Evolutionary conservation across 2,113 vertebrate species (phyloP), one percentile per base, ranked within the genome.

Genomic region (Sus scrofa): DNA sequence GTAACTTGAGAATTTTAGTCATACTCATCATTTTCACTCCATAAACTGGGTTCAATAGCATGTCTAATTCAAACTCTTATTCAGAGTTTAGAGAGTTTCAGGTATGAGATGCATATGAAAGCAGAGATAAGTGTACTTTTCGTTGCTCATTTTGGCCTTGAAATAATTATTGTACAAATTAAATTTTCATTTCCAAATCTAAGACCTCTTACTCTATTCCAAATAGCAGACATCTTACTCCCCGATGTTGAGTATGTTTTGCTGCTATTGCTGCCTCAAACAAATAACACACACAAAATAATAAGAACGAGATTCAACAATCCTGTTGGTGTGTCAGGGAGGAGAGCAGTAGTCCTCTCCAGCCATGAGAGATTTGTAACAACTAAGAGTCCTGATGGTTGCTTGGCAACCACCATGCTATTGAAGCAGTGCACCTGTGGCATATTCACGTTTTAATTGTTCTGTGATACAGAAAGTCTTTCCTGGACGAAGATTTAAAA

Each of bases 151-250:
- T 68, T 85, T 58, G 81, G 60, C 20, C 18, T 92, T 34, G 54
- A 87, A 88, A 73, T 68, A 88, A 95, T 85, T 68, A 83, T 78
- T 71, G 73, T 79, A 54, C 56, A 54, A 56, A 96, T 97, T 85
- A 83, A n/a, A 91, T 32, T 85, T 92, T 88, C 62, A 85, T 82
- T 93, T 94, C 32, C 32, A 73, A 16, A 10, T 37, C 4, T 67
- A 58, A 95, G 39, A 20, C 24, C 14, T 89, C 26, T 56, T 56
- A 26, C 30, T 82, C 83, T 67, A 30, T 87, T 94, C 30, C 71
- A 87, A 67, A 85, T 30, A 50, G 6, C 44, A 70, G 37, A 27
- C 11, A 20, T 94, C 22, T 50, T 65, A 34, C 15, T 96, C 89
- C 27, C 60, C 37, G 20, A 58, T 15, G 27, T 79, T 24, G 12